Conservation (phyloP, 2,888 invertebrate genomes). For the Melieria omissa region DNA sequence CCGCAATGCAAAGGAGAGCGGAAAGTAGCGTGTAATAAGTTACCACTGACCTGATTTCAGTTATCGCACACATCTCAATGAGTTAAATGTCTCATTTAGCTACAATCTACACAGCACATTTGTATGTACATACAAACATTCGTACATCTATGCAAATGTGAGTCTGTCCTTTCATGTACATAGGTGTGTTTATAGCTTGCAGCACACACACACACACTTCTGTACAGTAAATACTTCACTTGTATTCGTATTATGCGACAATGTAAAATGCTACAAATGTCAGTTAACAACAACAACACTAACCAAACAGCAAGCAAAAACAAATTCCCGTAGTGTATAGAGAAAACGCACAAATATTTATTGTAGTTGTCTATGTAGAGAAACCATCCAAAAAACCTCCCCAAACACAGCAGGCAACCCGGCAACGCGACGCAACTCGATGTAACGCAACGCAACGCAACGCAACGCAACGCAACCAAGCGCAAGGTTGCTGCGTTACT, state of each 20-base stretch:
- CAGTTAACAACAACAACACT: background rate
- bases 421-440: background rate
- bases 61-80: conserved; percentile 55
- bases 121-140: background rate
- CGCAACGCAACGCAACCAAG: conserved; percentile 13
- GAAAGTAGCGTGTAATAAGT: background rate
- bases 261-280: background rate
- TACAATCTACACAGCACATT: conserved; percentile 1
- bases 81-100: conserved; percentile 60
- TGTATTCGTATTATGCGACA: background rate
- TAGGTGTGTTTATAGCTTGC: background rate
- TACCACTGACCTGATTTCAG: conserved; percentile 51
- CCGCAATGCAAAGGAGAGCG: too few species aligned
- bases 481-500: conserved; percentile 24
- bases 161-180: conserved; percentile 18
- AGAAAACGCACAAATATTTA: too few species aligned
- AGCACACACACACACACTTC: background rate
- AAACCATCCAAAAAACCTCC: background rate
- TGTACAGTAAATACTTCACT: background rate
- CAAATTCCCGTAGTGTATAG: too few species aligned
- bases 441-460: conserved; percentile 17
- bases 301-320: background rate
- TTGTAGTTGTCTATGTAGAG: background rate
- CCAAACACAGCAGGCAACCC: too few species aligned
- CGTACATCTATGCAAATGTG: background rate